Conservation (phyloP, 2,113 vertebrate species). For the Tychaedon coryphoeus region DNA sequence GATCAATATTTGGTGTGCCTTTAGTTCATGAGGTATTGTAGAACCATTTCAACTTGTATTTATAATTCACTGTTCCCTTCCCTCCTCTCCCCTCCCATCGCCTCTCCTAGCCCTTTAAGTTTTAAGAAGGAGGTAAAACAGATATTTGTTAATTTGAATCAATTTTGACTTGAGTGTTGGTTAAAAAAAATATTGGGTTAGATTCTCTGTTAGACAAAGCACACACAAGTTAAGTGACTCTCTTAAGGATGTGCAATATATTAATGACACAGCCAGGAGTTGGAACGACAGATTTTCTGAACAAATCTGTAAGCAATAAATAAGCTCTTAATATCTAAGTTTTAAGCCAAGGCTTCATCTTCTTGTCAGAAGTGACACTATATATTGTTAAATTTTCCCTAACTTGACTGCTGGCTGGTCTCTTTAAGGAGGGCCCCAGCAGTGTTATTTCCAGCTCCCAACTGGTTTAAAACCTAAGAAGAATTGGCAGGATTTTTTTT, state of each 20-base stretch:
- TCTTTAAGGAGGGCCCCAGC: neutral
- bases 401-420: neutral
- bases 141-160: neutral
- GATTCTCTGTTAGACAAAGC: neutral
- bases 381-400: neutral
- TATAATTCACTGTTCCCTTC: neutral
- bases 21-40: neutral
- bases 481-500: neutral
- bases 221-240: neutral
- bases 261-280: neutral
- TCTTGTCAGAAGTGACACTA: neutral
- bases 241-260: neutral
- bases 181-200: neutral
- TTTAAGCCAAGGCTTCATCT: neutral
- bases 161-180: neutral
- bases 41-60: neutral
- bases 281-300: neutral
- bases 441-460: neutral
- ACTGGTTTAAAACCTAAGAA: neutral
- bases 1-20: neutral
- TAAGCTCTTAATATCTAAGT: neutral
- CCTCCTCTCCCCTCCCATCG: too few species aligned
- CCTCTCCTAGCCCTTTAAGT: neutral
- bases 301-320: neutral
- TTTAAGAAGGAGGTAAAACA: neutral